phyloP scores from a whole-genome alignment of 1,140 invertebrate species.

The Zaprionus ornatus region DNA sequence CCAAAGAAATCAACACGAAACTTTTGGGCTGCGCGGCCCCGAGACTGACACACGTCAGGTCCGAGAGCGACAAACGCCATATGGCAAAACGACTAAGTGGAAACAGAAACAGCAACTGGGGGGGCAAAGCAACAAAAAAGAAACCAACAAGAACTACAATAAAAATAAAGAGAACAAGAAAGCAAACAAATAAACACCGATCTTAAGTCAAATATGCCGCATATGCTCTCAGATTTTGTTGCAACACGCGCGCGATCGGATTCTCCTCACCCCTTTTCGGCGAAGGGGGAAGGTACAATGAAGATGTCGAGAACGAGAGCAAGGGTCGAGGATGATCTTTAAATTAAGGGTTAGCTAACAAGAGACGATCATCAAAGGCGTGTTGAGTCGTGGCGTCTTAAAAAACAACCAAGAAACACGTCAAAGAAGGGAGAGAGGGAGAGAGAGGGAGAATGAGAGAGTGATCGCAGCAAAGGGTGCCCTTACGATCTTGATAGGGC shows the following conservation, averaged over 20 bases:
- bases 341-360: slow-evolving; percentile 73
- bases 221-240: slow-evolving; percentile 66
- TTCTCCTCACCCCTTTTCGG: slow-evolving; percentile 43
- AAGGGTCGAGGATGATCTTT: slow-evolving; percentile 52
- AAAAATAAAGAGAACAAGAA: slow-evolving; percentile 17
- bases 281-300: slow-evolving; percentile 14
- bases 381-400: slow-evolving; percentile 39
- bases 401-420: slow-evolving; percentile 33
- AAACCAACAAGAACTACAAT: slow-evolving; percentile 9
- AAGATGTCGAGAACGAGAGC: slow-evolving; percentile 23
- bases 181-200: slow-evolving; percentile 50
- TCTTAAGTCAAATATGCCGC: slow-evolving; percentile 37
- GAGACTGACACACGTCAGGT: slow-evolving; percentile 76
- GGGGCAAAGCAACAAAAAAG: background rate
- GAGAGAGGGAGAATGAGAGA: slow-evolving; percentile 18
- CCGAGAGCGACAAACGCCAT: slow-evolving; percentile 65
- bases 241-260: slow-evolving; percentile 55
- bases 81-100: slow-evolving; percentile 56
- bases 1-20: slow-evolving; percentile 77
- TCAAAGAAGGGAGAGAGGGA: slow-evolving; percentile 5
- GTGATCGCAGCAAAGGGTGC: slow-evolving; percentile 56
- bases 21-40: slow-evolving; percentile 44
- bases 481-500: slow-evolving; percentile 52
- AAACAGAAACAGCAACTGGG: background rate
- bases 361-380: slow-evolving; percentile 49